phyloP scores from a whole-genome alignment of 2,888 invertebrate genomes.

The Heterodera filipjevi region DNA sequence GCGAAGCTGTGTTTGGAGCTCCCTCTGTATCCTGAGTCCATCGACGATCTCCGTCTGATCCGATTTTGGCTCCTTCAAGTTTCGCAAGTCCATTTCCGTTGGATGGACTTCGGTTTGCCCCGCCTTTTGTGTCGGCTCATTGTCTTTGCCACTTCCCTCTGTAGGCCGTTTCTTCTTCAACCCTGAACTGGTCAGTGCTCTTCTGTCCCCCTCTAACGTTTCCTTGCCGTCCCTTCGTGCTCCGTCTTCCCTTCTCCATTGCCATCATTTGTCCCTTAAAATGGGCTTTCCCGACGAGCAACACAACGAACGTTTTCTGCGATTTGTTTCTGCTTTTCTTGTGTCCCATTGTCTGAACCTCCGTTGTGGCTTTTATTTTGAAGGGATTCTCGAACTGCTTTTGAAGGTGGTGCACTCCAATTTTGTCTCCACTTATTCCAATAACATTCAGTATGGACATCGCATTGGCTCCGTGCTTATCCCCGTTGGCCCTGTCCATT shows the following conservation, averaged over 20 bases:
- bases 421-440: neutral
- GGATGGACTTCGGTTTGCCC: conserved; percentile 9
- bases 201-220: neutral
- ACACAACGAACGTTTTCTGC: conserved; percentile 9
- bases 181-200: neutral
- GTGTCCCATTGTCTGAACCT: neutral
- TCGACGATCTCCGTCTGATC: neutral
- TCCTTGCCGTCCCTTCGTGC: neutral
- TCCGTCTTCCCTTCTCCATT: neutral
- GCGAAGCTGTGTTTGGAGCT: conserved; percentile 14
- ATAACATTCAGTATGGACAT: neutral
- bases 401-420: neutral
- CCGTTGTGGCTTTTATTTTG: neutral
- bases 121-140: neutral
- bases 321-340: neutral
- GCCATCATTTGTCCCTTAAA: neutral
- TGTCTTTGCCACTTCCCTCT: neutral
- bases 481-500: neutral
- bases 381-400: conserved; percentile 6
- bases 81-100: neutral
- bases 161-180: conserved; percentile 10
- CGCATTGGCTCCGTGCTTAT: neutral
- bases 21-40: neutral
- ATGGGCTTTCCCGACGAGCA: conserved; percentile 10
- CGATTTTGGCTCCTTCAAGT: conserved; percentile 8